Evolutionary conservation across 1,140 invertebrate species (phyloP), one percentile per base, ranked within the genome.

Genomic region (Cryptotermes secundus): DNA sequence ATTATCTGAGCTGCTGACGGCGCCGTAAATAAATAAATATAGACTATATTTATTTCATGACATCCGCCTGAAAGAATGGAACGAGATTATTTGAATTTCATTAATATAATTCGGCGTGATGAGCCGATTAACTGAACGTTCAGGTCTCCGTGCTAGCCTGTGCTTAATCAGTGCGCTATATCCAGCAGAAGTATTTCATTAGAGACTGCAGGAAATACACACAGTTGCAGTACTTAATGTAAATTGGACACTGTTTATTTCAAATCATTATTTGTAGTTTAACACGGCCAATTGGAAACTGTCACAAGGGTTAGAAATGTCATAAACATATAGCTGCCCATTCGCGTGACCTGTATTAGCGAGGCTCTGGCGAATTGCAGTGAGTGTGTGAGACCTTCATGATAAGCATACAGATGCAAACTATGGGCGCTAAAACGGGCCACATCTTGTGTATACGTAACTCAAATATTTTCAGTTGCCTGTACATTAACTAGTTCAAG

Each of bases 261-360:
- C 7, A 72, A 72, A n/a, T 31, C 59, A n/a, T 72, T 72, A 72
- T n/a, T 72, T 72, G 53, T 72, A 72, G 53, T 72, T 72, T 72
- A 72, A 72, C 1, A 2, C 26, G 26, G 6, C 26, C 7, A n/a
- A n/a, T n/a, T 72, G 4, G 26, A 72, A 49, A 49, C 0, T 49
- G 45, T 14, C 16, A n/a, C 2, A 59, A 7, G 26, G 19, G 53
- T 22, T n/a, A 59, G 12, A 22, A n/a, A 22, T 59, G 19, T 59
- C 26, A 59, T 19, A 22, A 59, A 59, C 26, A 4, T 72, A 7
- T 4, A n/a, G 9, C 9, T 14, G 4, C n/a, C 6, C 59, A 72
- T 26, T 16, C n/a, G 26, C 10, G 7, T 72, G n/a, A 7, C 14
- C 0, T 72, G n/a, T 31, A 10, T 72, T 72, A 31, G 4, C 59